Evolutionary conservation across 2,888 invertebrate genomes (phyloP).

Genomic region (Sturmia bella): DNA sequence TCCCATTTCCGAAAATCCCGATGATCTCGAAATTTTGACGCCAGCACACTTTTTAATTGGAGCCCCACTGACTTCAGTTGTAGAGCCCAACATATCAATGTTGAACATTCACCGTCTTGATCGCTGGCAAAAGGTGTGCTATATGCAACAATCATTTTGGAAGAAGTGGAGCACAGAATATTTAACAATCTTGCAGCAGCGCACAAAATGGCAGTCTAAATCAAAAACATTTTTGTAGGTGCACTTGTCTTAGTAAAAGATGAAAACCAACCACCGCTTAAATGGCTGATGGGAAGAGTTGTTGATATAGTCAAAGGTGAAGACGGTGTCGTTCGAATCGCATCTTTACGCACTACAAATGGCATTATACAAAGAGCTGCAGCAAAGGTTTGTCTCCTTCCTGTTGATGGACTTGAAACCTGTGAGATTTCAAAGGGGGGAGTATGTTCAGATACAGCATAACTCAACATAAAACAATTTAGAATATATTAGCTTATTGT

Average conservation of each 20-base stretch:
- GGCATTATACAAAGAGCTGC: slow-evolving; percentile 36
- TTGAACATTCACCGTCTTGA: slow-evolving; percentile 27
- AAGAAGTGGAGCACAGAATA: slow-evolving; percentile 18
- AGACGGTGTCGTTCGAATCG: slow-evolving; percentile 41
- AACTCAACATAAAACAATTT: too few species aligned
- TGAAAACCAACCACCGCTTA: background rate
- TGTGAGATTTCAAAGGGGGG: too few species aligned
- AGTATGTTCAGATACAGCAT: too few species aligned
- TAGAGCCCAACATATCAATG: slow-evolving; percentile 31
- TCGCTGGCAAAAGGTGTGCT: slow-evolving; percentile 13
- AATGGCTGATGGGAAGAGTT: slow-evolving; percentile 25
- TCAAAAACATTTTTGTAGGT: background rate
- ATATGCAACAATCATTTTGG: slow-evolving; percentile 10
- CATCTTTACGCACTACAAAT: slow-evolving; percentile 1
- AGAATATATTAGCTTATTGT: too few species aligned
- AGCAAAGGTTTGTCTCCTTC: too few species aligned
- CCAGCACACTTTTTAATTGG: slow-evolving; percentile 26
- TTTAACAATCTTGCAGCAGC: slow-evolving; percentile 8
- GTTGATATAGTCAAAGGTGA: slow-evolving; percentile 23
- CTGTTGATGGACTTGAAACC: too few species aligned
- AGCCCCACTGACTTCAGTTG: slow-evolving; percentile 15
- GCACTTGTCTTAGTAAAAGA: background rate
- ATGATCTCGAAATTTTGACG: slow-evolving; percentile 1
- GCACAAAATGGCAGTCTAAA: background rate
- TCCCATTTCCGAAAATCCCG: slow-evolving; percentile 15